A percentile compares a stretch with the other conserved stretches of the same genome.
These are phyloP conservation scores for Silurus lanzhouensis DNA, from an alignment of 2,797 vertebrate species.

Conservation along the genomic window DNA sequence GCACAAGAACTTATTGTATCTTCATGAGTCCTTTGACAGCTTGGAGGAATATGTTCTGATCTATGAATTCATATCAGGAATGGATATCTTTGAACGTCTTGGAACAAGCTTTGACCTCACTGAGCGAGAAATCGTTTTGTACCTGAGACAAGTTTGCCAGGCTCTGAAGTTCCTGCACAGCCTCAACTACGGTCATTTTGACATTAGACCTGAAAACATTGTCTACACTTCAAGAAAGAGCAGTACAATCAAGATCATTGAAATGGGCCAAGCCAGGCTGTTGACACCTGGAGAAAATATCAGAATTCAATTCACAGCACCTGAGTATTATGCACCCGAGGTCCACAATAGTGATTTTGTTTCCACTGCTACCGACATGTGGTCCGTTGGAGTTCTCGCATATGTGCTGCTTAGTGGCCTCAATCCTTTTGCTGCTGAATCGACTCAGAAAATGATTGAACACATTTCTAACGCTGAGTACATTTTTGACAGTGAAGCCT, in stretches of 20 bases:
- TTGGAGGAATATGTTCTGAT: constrained; percentile 96
- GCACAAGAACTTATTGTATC: constrained; percentile 89
- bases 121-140: constrained; percentile 92
- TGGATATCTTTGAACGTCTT: constrained; percentile 97
- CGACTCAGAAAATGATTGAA: constrained; percentile 90
- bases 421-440: constrained; percentile 96
- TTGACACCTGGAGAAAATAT: constrained; percentile 95
- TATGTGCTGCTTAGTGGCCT: constrained; percentile 92
- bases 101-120: constrained; percentile 91
- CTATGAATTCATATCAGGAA: constrained; percentile 96
- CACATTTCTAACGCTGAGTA: constrained; percentile 94
- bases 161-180: constrained; percentile 89
- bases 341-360: constrained; percentile 92
- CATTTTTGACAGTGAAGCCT: constrained; percentile 92
- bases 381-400: constrained; percentile 92
- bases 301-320: constrained; percentile 89
- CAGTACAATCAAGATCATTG: constrained; percentile 88
- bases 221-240: constrained; percentile 92
- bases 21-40: constrained; percentile 97
- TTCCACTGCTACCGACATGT: constrained; percentile 95
- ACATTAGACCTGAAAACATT: constrained; percentile 95
- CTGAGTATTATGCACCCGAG: constrained; percentile 95
- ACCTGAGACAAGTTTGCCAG: constrained; percentile 89
- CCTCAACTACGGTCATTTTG: constrained; percentile 90
- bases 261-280: constrained; percentile 95